A percentile compares a stretch with the other conserved stretches of the same genome.
Evolutionary conservation across 2,888 invertebrate species (phyloP).

Genomic region (Zootermopsis nevadensis): DNA sequence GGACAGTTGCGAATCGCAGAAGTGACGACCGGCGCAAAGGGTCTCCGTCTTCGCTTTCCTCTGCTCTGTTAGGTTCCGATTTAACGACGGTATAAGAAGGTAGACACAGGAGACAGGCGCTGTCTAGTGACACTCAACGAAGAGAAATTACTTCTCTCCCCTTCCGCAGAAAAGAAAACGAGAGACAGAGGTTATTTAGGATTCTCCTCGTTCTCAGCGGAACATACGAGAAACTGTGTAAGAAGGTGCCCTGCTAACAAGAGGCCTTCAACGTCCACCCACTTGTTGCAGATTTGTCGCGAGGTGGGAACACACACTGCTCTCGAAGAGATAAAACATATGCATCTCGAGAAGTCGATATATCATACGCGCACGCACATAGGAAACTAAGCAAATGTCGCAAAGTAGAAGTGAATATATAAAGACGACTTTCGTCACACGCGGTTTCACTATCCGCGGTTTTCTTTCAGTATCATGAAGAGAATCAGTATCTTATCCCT

Average conservation of each 20-base stretch:
- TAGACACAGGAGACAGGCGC: not conserved
- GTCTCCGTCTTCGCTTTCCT: not conserved
- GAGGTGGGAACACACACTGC: not conserved
- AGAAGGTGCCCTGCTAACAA: not conserved
- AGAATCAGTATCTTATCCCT: too few relatives aligned
- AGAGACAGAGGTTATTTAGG: slow-evolving; percentile 2
- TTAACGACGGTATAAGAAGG: not conserved
- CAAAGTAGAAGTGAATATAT: too few relatives aligned
- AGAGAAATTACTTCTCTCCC: slow-evolving; percentile 15
- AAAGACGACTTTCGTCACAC: too few relatives aligned
- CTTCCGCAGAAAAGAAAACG: not conserved
- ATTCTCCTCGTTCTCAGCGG: not conserved
- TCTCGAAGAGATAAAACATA: too few relatives aligned
- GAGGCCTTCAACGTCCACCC: not conserved
- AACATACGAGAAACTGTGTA: not conserved
- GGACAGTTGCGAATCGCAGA: not conserved
- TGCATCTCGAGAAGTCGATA: too few relatives aligned
- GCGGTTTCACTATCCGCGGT: too few relatives aligned
- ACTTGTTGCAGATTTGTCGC: slow-evolving; percentile 5
- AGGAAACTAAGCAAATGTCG: too few relatives aligned
- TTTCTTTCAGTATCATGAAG: too few relatives aligned
- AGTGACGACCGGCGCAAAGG: slow-evolving; percentile 9
- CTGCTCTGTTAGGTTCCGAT: not conserved
- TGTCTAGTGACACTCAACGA: slow-evolving; percentile 4
- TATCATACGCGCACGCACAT: too few relatives aligned